phyloP scores from a whole-genome alignment of 1,140 invertebrate genomes.

The Dryas iulia region DNA sequence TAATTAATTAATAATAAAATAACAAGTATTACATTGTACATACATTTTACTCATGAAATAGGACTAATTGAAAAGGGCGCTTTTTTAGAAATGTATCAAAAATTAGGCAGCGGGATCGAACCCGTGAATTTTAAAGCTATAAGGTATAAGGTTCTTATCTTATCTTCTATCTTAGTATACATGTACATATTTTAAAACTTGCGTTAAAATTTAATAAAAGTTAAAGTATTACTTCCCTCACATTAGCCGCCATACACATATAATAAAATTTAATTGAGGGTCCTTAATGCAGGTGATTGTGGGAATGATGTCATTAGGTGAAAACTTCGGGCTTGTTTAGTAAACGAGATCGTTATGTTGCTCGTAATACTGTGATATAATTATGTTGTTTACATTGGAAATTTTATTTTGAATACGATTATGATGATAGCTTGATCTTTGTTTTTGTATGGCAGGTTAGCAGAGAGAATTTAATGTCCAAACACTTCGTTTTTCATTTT shows the following conservation, averaged over 20 bases:
- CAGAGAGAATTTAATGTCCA: too few species aligned
- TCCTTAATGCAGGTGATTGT: neutral
- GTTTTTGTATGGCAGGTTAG: neutral
- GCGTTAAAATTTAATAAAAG: neutral
- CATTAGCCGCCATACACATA: neutral
- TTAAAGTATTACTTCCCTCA: neutral
- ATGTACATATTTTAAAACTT: neutral
- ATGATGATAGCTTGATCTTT: too few species aligned
- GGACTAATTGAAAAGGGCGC: too few species aligned
- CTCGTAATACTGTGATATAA: neutral
- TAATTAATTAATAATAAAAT: too few species aligned
- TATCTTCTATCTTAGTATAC: too few species aligned
- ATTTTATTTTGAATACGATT: neutral
- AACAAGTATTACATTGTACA: too few species aligned
- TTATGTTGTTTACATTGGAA: neutral
- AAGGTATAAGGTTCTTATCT: too few species aligned
- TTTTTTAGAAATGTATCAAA: too few species aligned
- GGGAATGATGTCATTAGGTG: neutral
- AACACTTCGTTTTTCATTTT: too few species aligned
- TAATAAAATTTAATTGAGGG: neutral
- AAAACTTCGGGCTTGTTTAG: neutral
- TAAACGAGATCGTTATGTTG: neutral
- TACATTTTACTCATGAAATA: too few species aligned
- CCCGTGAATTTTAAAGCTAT: too few species aligned
- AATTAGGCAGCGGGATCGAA: too few species aligned